phyloP scores from a whole-genome alignment of 2,113 vertebrate genomes.

The Halichoeres trimaculatus region DNA sequence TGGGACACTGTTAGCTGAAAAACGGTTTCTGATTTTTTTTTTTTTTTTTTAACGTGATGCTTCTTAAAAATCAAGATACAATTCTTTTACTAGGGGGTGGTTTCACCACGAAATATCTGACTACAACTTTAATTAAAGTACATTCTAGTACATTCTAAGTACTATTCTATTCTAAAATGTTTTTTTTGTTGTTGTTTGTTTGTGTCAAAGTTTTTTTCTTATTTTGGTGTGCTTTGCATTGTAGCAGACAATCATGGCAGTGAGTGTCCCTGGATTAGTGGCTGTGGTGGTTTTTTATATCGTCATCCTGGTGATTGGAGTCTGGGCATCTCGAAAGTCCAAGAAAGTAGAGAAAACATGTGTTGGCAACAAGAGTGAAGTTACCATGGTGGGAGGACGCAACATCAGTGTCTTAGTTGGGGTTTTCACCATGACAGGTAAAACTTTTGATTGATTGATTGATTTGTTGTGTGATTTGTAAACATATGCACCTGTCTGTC shows the following conservation, averaged over 20 bases:
- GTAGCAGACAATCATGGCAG: slow-evolving; percentile 55
- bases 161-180: neutral
- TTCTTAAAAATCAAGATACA: neutral
- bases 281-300: slow-evolving; percentile 79
- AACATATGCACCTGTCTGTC: too few species aligned
- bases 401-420: slow-evolving; percentile 60
- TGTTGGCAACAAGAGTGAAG: slow-evolving; percentile 73
- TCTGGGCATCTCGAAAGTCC: slow-evolving; percentile 84
- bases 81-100: neutral
- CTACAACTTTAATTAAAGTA: too few species aligned
- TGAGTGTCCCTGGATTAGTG: slow-evolving; percentile 71
- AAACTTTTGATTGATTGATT: neutral
- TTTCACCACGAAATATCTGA: too few species aligned
- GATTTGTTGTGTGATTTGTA: too few species aligned
- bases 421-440: slow-evolving; percentile 67
- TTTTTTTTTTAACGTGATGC: too few species aligned
- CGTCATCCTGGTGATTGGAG: slow-evolving; percentile 76
- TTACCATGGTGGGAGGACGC: slow-evolving; percentile 77
- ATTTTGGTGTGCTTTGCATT: neutral
- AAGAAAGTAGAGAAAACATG: slow-evolving; percentile 79
- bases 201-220: neutral
- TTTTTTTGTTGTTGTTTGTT: neutral
- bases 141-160: too few species aligned
- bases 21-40: neutral
- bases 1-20: neutral